phyloP scores from a whole-genome alignment of 2,797 vertebrate species.

The Eupleurogrammus muticus region DNA sequence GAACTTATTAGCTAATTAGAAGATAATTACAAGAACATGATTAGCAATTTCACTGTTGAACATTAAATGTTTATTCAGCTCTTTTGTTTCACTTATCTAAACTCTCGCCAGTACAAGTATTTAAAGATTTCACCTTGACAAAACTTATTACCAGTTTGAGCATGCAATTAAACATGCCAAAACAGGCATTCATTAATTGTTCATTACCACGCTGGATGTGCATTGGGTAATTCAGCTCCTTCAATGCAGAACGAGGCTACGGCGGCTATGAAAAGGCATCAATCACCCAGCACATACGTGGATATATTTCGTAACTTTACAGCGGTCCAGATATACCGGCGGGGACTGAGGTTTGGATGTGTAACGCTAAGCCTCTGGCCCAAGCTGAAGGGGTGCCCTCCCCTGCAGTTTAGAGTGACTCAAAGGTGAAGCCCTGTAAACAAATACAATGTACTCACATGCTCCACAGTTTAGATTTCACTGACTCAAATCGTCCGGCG shows the following conservation, averaged over 20 bases:
- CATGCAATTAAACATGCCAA: slow-evolving; percentile 94
- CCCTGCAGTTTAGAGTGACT: slow-evolving; percentile 79
- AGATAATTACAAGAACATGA: slow-evolving; percentile 82
- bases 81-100: slow-evolving; percentile 93
- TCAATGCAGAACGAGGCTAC: slow-evolving; percentile 88
- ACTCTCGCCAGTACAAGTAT: slow-evolving; percentile 94
- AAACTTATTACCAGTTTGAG: slow-evolving; percentile 88
- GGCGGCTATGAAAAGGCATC: slow-evolving; percentile 90
- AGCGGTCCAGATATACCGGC: slow-evolving; percentile 78
- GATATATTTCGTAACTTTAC: slow-evolving; percentile 91
- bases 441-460: slow-evolving; percentile 81
- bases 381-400: slow-evolving; percentile 79
- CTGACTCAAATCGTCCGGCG: slow-evolving; percentile 80
- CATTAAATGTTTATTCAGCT: slow-evolving; percentile 81
- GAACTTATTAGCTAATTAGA: slow-evolving; percentile 79
- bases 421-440: slow-evolving; percentile 81
- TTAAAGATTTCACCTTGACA: slow-evolving; percentile 95
- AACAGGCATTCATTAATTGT: slow-evolving; percentile 90
- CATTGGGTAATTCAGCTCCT: slow-evolving; percentile 91
- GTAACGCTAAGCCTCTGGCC: slow-evolving; percentile 84
- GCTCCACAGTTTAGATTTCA: slow-evolving; percentile 84
- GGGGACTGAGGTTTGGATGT: slow-evolving; percentile 84
- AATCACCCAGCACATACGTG: slow-evolving; percentile 87
- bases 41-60: slow-evolving; percentile 74
- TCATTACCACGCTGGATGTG: slow-evolving; percentile 94